Evolutionary conservation across 2,113 vertebrate genomes (phyloP).

Genomic region (Perccottus glenii): DNA sequence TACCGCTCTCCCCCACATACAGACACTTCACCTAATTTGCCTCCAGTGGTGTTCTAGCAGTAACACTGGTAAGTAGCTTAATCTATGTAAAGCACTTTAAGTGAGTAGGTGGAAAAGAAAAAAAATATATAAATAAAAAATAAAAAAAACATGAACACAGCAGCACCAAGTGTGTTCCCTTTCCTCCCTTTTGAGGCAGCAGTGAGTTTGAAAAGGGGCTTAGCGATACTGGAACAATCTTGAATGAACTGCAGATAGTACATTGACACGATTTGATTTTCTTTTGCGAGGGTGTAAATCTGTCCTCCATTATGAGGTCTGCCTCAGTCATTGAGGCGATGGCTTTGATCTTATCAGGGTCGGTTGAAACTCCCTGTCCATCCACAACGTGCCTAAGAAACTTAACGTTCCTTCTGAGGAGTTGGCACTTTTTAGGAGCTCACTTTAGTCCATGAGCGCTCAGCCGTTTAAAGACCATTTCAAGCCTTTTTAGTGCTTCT

Average conservation of each 20-base stretch:
- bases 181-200: neutral
- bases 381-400: slow-evolving; percentile 1
- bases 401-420: neutral
- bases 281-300: neutral
- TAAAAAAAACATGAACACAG: too few relatives aligned
- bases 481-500: neutral
- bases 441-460: neutral
- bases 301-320: slow-evolving; percentile 13
- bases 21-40: too few relatives aligned
- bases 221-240: neutral
- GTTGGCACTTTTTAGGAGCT: slow-evolving; percentile 1
- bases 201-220: slow-evolving; percentile 4
- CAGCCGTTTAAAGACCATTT: neutral
- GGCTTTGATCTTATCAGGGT: slow-evolving; percentile 11
- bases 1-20: too few relatives aligned
- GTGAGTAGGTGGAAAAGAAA: too few relatives aligned
- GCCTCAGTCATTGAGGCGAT: neutral
- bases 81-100: too few relatives aligned
- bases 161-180: neutral
- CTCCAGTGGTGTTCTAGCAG: too few relatives aligned
- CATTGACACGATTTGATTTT: slow-evolving; percentile 11
- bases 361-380: slow-evolving; percentile 1
- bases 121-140: too few relatives aligned
- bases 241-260: slow-evolving; percentile 15
- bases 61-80: too few relatives aligned